A percentile compares a stretch with the other conserved stretches of the same genome.
phyloP scores from a whole-genome alignment of 2,113 vertebrate species.

The Cyprinodon tularosa region DNA sequence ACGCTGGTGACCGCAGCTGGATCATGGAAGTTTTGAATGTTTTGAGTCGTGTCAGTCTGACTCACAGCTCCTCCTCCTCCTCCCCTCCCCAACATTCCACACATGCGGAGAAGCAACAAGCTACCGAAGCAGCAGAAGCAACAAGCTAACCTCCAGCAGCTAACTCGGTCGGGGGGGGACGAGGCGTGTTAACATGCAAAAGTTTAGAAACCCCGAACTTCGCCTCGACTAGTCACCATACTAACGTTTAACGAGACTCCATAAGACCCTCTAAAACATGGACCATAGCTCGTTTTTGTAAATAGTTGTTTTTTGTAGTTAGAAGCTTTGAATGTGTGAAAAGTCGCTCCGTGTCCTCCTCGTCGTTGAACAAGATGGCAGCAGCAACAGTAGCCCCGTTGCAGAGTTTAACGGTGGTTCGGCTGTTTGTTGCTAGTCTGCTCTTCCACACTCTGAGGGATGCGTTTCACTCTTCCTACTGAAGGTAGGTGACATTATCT shows the following conservation, averaged over 20 bases:
- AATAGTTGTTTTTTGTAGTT: conserved; percentile 32
- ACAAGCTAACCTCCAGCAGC: conserved; percentile 46
- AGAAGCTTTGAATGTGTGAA: conserved; percentile 63
- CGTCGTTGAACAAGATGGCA: conserved; percentile 78
- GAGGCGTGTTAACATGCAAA: conserved; percentile 59
- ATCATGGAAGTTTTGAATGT: not conserved
- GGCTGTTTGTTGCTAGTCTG: conserved; percentile 41
- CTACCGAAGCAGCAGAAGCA: conserved; percentile 49
- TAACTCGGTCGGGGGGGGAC: conserved; percentile 18
- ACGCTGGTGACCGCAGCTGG: not conserved
- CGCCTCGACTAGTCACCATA: conserved; percentile 10
- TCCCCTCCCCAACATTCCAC: conserved; percentile 66
- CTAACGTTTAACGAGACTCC: not conserved
- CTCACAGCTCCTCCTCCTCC: not conserved
- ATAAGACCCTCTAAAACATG: conserved; percentile 22
- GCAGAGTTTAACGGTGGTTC: conserved; percentile 54
- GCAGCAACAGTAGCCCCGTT: conserved; percentile 53
- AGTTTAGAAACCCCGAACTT: conserved; percentile 65
- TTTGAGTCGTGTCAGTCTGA: conserved; percentile 2
- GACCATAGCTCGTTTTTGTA: conserved; percentile 9
- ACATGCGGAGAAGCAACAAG: conserved; percentile 77
- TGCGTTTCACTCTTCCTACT: conserved; percentile 45
- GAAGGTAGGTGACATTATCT: conserved; percentile 51
- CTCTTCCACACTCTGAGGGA: conserved; percentile 38
- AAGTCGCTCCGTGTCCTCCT: conserved; percentile 65